These are phyloP conservation scores for Gambelia wislizenii DNA, from an alignment of 2,797 vertebrate species.

Conservation along the genomic window DNA sequence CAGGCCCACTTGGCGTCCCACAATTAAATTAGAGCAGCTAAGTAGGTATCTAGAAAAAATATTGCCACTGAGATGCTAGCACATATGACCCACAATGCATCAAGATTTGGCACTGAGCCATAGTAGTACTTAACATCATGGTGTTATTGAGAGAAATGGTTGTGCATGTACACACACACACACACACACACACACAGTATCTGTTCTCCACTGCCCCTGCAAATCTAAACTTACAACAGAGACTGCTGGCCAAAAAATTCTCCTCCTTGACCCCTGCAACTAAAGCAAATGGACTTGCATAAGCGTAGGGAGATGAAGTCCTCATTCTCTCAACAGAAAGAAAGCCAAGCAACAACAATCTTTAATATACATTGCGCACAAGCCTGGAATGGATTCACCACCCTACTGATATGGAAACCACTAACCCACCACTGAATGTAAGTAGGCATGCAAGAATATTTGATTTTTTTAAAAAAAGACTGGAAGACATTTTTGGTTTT, in stretches of 20 bases:
- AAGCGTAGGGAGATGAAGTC: not conserved
- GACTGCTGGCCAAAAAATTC: too few relatives aligned
- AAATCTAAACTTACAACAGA: slow-evolving; percentile 17
- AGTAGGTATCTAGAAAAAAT: slow-evolving; percentile 47
- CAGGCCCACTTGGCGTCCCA: slow-evolving; percentile 7
- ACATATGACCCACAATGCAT: slow-evolving; percentile 56
- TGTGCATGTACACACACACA: slow-evolving; percentile 46
- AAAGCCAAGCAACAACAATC: not conserved
- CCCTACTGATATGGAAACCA: too few relatives aligned
- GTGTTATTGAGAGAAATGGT: slow-evolving; percentile 49
- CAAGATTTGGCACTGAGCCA: slow-evolving; percentile 72
- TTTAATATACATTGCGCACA: too few relatives aligned
- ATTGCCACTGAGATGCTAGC: slow-evolving; percentile 23
- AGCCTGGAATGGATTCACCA: too few relatives aligned
- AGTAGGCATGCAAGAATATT: too few relatives aligned
- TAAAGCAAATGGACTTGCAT: not conserved
- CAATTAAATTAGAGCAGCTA: slow-evolving; percentile 41
- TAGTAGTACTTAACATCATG: slow-evolving; percentile 70
- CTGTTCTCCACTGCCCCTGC: not conserved
- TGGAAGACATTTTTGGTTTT: too few relatives aligned
- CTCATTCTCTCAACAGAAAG: too few relatives aligned
- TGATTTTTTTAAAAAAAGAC: too few relatives aligned
- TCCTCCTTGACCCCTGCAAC: slow-evolving; percentile 21
- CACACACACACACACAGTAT: slow-evolving; percentile 26
- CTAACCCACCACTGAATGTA: too few relatives aligned